Conservation (phyloP, 2,888 invertebrate genomes). For the Muschampia plurimacula region DNA sequence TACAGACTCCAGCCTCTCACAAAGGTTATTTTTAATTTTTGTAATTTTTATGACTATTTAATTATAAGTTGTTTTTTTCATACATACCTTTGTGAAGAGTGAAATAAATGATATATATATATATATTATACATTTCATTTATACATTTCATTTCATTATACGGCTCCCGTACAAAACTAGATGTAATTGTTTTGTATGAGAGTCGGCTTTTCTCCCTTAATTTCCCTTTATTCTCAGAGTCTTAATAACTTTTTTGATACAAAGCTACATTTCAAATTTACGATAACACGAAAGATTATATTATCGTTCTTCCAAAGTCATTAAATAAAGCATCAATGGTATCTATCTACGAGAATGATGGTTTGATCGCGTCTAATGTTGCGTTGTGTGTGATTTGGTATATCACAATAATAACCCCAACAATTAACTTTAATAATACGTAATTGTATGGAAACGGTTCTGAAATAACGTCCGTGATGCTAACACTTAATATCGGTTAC, state of each 20-base stretch:
- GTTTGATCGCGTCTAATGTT: constrained; percentile 62
- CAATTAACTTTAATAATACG: constrained; percentile 73
- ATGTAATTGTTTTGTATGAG: too few species aligned
- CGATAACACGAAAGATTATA: constrained; percentile 46
- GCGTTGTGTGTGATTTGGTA: constrained; percentile 65
- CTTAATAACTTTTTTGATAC: constrained; percentile 6
- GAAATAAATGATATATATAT: too few species aligned
- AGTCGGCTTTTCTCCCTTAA: too few species aligned
- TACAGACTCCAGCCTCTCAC: too few species aligned
- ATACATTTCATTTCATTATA: too few species aligned
- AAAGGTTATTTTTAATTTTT: too few species aligned
- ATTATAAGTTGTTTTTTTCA: too few species aligned
- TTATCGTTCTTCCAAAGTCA: constrained; percentile 56
- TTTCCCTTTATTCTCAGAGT: neutral
- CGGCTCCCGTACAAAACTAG: too few species aligned
- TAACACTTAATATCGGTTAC: constrained; percentile 31
- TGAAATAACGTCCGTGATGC: constrained; percentile 29
- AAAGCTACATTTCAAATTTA: constrained; percentile 34
- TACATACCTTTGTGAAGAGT: too few species aligned
- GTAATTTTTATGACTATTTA: too few species aligned
- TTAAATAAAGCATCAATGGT: constrained; percentile 65
- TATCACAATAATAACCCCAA: constrained; percentile 65
- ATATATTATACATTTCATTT: too few species aligned
- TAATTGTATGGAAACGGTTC: constrained; percentile 54
- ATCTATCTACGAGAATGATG: constrained; percentile 60